Base-by-base conservation (phyloP, 2,113 vertebrate species). In the Lontra canadensis region DNA sequence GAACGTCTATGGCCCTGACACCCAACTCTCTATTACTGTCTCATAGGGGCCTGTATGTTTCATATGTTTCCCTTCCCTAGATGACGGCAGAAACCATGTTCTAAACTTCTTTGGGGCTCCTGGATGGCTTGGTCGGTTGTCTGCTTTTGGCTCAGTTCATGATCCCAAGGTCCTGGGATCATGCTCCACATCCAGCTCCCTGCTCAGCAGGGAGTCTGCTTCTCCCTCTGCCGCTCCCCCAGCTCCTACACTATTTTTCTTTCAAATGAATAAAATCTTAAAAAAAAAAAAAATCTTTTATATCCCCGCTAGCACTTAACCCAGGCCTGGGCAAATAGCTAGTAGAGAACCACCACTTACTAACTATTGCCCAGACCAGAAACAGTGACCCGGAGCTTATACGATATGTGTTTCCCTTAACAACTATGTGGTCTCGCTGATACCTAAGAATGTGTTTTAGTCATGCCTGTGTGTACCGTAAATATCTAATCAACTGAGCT, bases 321-420 rank as follows among this genome's bases (percentile, higher is more conserved):
- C 34, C 26, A 92, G 17, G 17, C 20, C 47, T 88, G 25, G 82
- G 18, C 57, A 87, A 90, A n/a, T 9, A 90, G 9, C 87, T 59
- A 90, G 42, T 57, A 59, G 3, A 44, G n/a, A 71, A 63, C 4
- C n/a, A 39, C 25, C 52, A 67, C n/a, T 67, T 67, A 52, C 21
- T 88, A 74, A 76, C 36, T 85, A 1, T 87, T 61, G n/a, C 71
- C 55, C 82, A 86, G 26, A 57, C 1, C 21, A 7, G 57, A 87
- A 94, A 96, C 15, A 86, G 59, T 73, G 74, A 73, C n/a, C 39
- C 21, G 13, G 63, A 84, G 63, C 87, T 76, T 89, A 67, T 1
- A 82, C 67, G 88, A 34, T 29, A 74, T 21, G n/a, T 39, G 25
- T 20, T 44, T 71, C 42, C 84, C 39, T 63, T 85, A 85, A 61